phyloP scores from a whole-genome alignment of 2,113 vertebrate species.

The Nettapus auritus region DNA sequence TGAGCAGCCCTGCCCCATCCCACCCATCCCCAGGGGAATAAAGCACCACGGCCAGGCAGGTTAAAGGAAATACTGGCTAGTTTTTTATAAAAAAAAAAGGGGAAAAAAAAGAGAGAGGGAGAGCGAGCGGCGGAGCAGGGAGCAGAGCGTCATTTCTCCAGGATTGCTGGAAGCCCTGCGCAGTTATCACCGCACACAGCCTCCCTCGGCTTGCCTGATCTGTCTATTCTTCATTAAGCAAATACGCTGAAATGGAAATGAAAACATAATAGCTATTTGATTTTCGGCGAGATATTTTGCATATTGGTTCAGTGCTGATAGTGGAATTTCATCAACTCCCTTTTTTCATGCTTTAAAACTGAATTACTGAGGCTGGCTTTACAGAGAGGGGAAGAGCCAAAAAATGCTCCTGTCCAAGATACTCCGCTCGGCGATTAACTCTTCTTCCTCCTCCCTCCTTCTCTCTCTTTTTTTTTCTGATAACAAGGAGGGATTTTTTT shows the following conservation, averaged over 20 bases:
- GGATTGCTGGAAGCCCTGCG: conserved; percentile 92
- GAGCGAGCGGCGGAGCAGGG: background rate
- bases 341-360: conserved; percentile 94
- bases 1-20: background rate
- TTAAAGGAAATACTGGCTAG: background rate
- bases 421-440: conserved; percentile 85
- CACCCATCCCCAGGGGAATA: background rate
- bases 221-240: conserved; percentile 99
- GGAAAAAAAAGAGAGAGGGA: background rate
- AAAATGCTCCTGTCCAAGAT: conserved; percentile 80
- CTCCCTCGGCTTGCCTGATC: conserved; percentile 91
- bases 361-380: conserved; percentile 91
- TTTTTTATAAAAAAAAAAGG: background rate
- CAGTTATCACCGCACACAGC: conserved; percentile 94
- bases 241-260: conserved; percentile 99
- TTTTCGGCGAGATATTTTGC: conserved; percentile 99
- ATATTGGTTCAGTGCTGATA: conserved; percentile 99
- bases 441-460: conserved; percentile 67
- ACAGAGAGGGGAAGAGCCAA: conserved; percentile 65
- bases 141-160: conserved; percentile 83
- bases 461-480: conserved; percentile 59
- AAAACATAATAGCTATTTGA: conserved; percentile 99
- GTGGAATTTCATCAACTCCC: conserved; percentile 99
- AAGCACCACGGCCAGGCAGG: background rate
- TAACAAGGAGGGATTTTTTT: conserved; percentile 71